Evolutionary conservation across 2,113 vertebrate genomes (phyloP).

Genomic region (Drymodes brunneopygia): DNA sequence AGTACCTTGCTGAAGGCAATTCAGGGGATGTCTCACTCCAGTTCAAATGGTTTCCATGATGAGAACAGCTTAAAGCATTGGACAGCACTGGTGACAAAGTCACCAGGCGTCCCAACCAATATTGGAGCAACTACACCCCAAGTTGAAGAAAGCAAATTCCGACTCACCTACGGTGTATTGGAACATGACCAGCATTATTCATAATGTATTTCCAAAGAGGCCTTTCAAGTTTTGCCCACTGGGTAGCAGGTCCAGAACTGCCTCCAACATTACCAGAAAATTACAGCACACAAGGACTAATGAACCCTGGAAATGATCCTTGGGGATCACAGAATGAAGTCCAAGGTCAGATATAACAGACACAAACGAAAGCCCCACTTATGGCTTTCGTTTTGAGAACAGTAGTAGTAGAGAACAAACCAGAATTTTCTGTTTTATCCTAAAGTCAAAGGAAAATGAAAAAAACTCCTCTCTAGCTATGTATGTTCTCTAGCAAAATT

Average conservation of each 20-base stretch:
- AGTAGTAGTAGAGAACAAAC: not conserved
- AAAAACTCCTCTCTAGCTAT: not conserved
- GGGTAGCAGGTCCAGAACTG: not conserved
- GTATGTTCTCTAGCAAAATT: not conserved
- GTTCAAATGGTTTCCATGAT: not conserved
- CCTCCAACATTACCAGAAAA: not conserved
- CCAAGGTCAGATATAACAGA: not conserved
- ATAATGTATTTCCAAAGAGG: not conserved
- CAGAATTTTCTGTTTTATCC: not conserved
- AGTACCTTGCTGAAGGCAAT: not conserved
- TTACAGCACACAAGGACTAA: not conserved
- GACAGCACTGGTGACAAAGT: not conserved
- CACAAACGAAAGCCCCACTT: not conserved
- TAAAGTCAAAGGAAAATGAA: not conserved
- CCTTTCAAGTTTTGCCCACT: not conserved
- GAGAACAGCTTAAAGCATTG: not conserved
- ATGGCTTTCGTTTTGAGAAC: not conserved
- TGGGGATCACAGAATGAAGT: not conserved
- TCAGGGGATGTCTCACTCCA: not conserved
- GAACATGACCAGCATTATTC: not conserved
- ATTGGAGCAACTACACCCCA: not conserved
- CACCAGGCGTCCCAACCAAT: not conserved
- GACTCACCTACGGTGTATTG: fast-evolving
- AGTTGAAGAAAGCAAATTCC: not conserved
- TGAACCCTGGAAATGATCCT: not conserved